Evolutionary conservation across 1,140 invertebrate species (phyloP).

Genomic region (Platyura marginata): DNA sequence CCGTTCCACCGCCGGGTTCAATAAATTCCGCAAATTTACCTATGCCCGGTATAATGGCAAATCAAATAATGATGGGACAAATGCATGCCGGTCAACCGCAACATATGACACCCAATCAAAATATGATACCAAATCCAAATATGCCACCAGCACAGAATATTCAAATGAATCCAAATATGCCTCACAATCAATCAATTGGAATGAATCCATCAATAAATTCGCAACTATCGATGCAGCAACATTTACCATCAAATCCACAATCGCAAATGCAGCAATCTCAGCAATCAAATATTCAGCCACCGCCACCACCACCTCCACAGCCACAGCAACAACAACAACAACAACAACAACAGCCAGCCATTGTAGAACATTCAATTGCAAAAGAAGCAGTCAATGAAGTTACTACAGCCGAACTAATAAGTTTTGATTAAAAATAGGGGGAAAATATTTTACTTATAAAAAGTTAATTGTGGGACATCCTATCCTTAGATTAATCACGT

Average conservation of each 20-base stretch:
- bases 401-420: constrained; percentile 41
- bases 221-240: constrained; percentile 13
- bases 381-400: constrained; percentile 11
- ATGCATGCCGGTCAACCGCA: constrained; percentile 9
- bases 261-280: constrained; percentile 10
- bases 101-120: constrained; percentile 7
- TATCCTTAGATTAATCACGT: no score
- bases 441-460: no score
- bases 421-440: constrained; percentile 56
- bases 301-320: constrained; percentile 4
- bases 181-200: constrained; percentile 6
- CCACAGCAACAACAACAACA: constrained; percentile 14
- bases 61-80: constrained; percentile 15
- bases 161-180: constrained; percentile 7
- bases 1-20: neutral
- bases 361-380: constrained; percentile 10
- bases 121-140: constrained; percentile 4
- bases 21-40: constrained; percentile 17
- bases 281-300: constrained; percentile 7
- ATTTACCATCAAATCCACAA: constrained; percentile 24
- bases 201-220: constrained; percentile 7
- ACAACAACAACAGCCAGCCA: constrained; percentile 19
- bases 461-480: no score
- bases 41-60: constrained; percentile 18
- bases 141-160: constrained; percentile 8